Base-by-base conservation (phyloP, 2,113 vertebrate genomes). In the Erythrocercus mccallii region DNA sequence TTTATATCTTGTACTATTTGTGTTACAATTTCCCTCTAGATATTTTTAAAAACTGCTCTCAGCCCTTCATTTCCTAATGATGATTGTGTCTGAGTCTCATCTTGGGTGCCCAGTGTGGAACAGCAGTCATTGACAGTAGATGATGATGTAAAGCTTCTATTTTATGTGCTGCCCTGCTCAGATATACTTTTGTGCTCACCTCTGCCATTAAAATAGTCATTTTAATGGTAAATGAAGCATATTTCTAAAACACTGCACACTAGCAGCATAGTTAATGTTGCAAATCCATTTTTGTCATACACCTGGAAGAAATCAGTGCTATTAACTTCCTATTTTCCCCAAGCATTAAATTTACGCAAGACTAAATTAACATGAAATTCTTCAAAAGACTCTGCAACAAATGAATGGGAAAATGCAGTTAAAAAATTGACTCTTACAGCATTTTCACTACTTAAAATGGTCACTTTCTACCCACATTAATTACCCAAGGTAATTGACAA, bases 281-380 rank as follows among this genome's bases (percentile, higher is more conserved):
- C 50, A 86, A 92, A 93, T 65, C 64, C 80, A 54, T 91, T 88
- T 95, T 90, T 2, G 0, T 42, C 0, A 0, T 80, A 79, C 66
- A 90, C 64, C 33, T 94, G 81, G 90, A 92, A 93, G 74, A 95
- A 92, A 92, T 90, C 79, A 61, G 44, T 47, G 74, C n/a, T 71
- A 81, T 79, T 92, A 95, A 73, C 74, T 82, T 90, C 48, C 24
- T 85, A 72, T 88, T 95, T 94, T 95, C 50, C 45, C 42, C 47
- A 66, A 92, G 50, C 27, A 66, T 86, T 92, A 83, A 54, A 95
- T 93, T 88, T 93, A 77, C 0, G 0, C 58, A 70, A 88, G 79
- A 66, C 38, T 5, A 12, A 95, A 86, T 92, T 87, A 95, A 86
- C 37, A 30, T 47, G 62, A 95, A 95, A 88, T 77, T 92, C 71